A percentile compares a stretch with the other conserved stretches of the same genome.
phyloP scores from a whole-genome alignment of 2,797 vertebrate genomes.

The Tragelaphus oryx region DNA sequence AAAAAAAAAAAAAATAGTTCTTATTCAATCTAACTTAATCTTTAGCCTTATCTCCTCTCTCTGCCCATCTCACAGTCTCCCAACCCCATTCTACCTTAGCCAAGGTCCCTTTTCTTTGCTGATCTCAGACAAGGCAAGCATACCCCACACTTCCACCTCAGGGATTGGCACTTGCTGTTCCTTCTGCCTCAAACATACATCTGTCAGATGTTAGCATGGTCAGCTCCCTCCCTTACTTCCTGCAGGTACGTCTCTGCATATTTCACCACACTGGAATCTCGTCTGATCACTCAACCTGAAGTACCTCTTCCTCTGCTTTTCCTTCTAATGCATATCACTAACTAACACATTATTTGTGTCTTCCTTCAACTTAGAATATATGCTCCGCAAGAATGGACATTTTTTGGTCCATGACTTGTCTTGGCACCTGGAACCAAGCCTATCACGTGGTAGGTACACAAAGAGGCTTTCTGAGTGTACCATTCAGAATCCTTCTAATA shows the following conservation, averaged over 20 bases:
- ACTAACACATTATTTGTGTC: not conserved
- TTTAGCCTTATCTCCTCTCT: too few relatives aligned
- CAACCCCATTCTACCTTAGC: not conserved
- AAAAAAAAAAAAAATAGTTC: not conserved
- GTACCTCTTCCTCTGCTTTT: not conserved
- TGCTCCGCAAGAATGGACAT: not conserved
- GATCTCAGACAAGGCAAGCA: not conserved
- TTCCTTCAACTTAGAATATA: not conserved
- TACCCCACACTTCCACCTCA: not conserved
- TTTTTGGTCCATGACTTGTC: not conserved
- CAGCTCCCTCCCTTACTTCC: not conserved
- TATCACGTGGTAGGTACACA: not conserved
- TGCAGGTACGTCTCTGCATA: not conserved
- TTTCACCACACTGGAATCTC: not conserved
- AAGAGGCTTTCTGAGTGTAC: not conserved
- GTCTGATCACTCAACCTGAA: not conserved
- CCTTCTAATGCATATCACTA: not conserved
- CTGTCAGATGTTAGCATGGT: not conserved
- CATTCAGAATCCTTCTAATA: not conserved
- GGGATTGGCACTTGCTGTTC: not conserved
- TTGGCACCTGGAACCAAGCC: not conserved
- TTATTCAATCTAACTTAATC: not conserved
- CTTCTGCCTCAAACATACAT: not conserved
- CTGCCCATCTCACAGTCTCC: too few relatives aligned
- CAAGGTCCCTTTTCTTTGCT: not conserved